Evolutionary conservation across 2,797 vertebrate genomes (phyloP), one percentile per base, ranked within the genome.

Genomic region (Discoglossus pictus): DNA sequence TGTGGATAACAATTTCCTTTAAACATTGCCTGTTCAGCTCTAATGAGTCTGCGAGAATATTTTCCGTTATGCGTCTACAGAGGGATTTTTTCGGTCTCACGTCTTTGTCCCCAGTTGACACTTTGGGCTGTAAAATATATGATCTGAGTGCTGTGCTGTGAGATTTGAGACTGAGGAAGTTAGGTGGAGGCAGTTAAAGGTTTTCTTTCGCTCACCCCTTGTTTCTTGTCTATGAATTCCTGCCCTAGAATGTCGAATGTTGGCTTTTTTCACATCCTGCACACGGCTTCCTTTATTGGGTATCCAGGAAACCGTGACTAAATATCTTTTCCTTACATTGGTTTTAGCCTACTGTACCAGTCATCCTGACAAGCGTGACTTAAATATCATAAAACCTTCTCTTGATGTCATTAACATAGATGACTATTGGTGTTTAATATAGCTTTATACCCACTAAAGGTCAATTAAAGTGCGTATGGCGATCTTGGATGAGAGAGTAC

Each of bases 251-350:
- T 74, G 72, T 73, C 73, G 61, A 60, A 69, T 1, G 4, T 54
- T 63, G 73, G 51, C 56, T 70, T 70, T n/a, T 80, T 81, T 81
- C 78, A 80, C 76, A 90, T 92, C 89, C 88, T 86, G 82, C 82
- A 82, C 78, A 76, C 72, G 53, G 73, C 65, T 90, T 87, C 91
- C 84, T 82, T 91, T 87, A 92, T 70, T 11, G 51, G 47, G 46
- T 79, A 74, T 43, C 80, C 76, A 81, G 83, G 81, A 86, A 84
- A 81, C 77, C 76, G 68, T 70, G 79, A 75, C 71, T 67, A 8
- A 75, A 74, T 68, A 71, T 77, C 64, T 74, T 9, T 40, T 77
- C 60, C 65, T 74, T 44, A 65, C 24, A 58, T 73, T 73, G 51
- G 63, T 61, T 73, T 72, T 70, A 73, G 74, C 62, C 68, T 53